A percentile compares a stretch with the other conserved stretches of the same genome.
phyloP scores from a whole-genome alignment of 2,888 invertebrate species.

The Caradrina clavipalpis region DNA sequence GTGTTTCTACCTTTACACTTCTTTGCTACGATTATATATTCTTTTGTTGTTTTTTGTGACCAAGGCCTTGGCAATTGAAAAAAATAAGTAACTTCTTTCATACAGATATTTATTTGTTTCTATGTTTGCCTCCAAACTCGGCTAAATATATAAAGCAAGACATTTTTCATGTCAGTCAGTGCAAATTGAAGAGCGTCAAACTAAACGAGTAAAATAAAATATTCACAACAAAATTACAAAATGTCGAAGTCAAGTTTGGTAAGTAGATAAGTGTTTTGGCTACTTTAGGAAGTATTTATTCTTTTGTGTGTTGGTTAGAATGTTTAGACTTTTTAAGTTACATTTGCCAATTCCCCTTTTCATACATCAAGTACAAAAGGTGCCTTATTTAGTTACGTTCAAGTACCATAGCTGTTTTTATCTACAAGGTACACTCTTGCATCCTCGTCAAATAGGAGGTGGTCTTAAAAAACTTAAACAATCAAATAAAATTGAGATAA shows the following conservation, averaged over 20 bases:
- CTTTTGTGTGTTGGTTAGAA: slow-evolving; percentile 36
- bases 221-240: slow-evolving; percentile 60
- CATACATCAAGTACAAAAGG: neutral
- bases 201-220: slow-evolving; percentile 62
- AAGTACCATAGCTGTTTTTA: too few species aligned
- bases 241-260: slow-evolving; percentile 74
- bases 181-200: slow-evolving; percentile 67
- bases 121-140: slow-evolving; percentile 72
- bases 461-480: too few species aligned
- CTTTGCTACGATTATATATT: slow-evolving; percentile 80
- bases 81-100: slow-evolving; percentile 79
- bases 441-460: too few species aligned
- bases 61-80: slow-evolving; percentile 76
- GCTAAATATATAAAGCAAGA: slow-evolving; percentile 82
- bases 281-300: slow-evolving; percentile 46
- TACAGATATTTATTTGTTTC: slow-evolving; percentile 75
- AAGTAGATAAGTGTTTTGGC: slow-evolving; percentile 59
- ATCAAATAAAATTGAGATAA: too few species aligned
- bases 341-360: slow-evolving; percentile 1
- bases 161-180: slow-evolving; percentile 73
- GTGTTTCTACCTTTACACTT: slow-evolving; percentile 49
- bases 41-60: slow-evolving; percentile 82
- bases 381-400: too few species aligned
- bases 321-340: slow-evolving; percentile 21
- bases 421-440: too few species aligned